phyloP scores from a whole-genome alignment of 2,797 vertebrate species.

The Parauchenoglanis punctatus region DNA sequence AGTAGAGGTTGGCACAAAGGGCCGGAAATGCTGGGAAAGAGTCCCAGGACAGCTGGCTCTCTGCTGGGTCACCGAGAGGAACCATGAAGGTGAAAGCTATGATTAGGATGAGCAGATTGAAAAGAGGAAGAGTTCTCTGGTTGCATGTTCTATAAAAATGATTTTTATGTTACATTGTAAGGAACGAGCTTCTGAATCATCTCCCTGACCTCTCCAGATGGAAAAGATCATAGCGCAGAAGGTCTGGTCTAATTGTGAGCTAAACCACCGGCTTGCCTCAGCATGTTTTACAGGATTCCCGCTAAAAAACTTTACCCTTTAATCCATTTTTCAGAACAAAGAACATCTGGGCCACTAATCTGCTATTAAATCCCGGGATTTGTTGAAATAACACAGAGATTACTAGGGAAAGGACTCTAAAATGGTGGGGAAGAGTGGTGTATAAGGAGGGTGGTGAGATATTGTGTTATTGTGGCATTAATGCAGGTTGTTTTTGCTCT shows the following conservation, averaged over 20 bases:
- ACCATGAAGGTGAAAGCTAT: conserved; percentile 25
- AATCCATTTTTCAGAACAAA: conserved; percentile 99
- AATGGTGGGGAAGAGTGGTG: conserved; percentile 88
- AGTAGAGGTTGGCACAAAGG: conserved; percentile 43
- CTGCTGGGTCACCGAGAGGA: conserved; percentile 49
- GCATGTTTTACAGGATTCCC: conserved; percentile 83
- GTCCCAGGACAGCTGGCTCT: conserved; percentile 50
- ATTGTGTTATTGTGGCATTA: conserved; percentile 77
- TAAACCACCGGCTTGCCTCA: conserved; percentile 81
- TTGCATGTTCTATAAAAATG: not conserved
- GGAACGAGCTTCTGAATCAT: conserved; percentile 3
- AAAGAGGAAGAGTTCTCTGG: not conserved
- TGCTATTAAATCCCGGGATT: conserved; percentile 98
- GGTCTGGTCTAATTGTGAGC: conserved; percentile 82
- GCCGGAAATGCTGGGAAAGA: conserved; percentile 36
- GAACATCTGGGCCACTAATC: conserved; percentile 99
- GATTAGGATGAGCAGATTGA: not conserved
- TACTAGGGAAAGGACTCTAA: conserved; percentile 90
- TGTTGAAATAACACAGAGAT: conserved; percentile 98
- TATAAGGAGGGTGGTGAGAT: conserved; percentile 68
- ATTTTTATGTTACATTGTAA: not conserved
- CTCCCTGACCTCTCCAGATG: conserved; percentile 83
- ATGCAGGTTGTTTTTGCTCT: conserved; percentile 87
- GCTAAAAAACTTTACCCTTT: conserved; percentile 89
- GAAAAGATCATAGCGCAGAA: conserved; percentile 79